These are phyloP conservation scores for Spilarctia lutea DNA, from an alignment of 2,888 invertebrate genomes.

Conservation along the genomic window DNA sequence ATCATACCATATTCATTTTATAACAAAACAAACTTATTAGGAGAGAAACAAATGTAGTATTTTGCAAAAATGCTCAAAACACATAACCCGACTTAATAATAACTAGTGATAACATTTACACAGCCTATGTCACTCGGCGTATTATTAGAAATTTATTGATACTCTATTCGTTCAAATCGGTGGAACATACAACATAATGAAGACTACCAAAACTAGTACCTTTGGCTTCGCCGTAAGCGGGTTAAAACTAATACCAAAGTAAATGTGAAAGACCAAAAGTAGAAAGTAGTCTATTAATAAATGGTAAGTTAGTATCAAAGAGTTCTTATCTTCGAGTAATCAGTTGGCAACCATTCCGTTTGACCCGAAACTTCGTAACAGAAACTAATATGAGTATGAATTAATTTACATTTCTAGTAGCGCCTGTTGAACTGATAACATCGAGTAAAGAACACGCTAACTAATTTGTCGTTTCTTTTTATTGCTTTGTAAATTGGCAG, in stretches of 20 bases:
- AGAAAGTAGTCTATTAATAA: conserved; percentile 3
- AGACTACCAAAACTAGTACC: no score
- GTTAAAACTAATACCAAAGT: neutral
- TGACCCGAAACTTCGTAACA: conserved; percentile 39
- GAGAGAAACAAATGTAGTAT: no score
- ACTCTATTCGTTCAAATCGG: no score
- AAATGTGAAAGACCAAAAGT: neutral
- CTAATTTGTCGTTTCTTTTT: conserved; percentile 26
- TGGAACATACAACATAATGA: no score
- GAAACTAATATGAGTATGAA: conserved; percentile 45
- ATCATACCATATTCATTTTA: no score
- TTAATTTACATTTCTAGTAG: conserved; percentile 48
- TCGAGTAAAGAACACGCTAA: conserved; percentile 37
- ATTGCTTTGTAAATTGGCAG: conserved; percentile 10
- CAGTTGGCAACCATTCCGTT: conserved; percentile 29
- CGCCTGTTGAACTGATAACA: conserved; percentile 37
- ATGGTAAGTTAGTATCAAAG: conserved; percentile 10
- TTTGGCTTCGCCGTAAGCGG: no score
- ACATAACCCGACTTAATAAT: no score
- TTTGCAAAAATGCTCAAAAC: no score
- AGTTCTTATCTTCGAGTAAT: conserved; percentile 35
- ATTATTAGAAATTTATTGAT: no score
- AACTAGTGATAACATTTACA: no score
- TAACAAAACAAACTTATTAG: no score
- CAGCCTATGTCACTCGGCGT: no score